These are phyloP conservation scores for Emydura subglobosa DNA, from an alignment of 2,113 vertebrate species.

Conservation along the genomic window DNA sequence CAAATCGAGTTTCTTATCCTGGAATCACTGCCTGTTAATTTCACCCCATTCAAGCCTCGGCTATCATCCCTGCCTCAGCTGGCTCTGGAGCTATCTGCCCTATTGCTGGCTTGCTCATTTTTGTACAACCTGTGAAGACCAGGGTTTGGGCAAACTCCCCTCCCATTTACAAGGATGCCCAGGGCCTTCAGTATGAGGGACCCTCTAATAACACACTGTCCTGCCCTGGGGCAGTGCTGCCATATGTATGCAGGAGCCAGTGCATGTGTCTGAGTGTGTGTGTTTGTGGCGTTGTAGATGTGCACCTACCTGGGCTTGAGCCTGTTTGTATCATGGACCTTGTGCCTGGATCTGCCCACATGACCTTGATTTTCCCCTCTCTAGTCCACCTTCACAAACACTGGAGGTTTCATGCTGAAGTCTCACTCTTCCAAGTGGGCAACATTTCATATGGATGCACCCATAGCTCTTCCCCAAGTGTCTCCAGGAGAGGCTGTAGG, in stretches of 20 bases:
- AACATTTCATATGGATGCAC: not conserved
- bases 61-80: not conserved
- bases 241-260: not conserved
- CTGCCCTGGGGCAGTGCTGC: not conserved
- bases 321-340: not conserved
- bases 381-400: not conserved
- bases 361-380: not conserved
- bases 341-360: not conserved
- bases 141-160: not conserved
- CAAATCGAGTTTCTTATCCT: not conserved
- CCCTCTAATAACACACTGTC: not conserved
- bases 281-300: not conserved
- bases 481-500: not conserved
- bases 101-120: not conserved
- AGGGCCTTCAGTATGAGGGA: not conserved
- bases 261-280: not conserved
- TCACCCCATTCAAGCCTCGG: not conserved
- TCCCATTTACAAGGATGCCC: not conserved
- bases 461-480: not conserved
- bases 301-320: not conserved
- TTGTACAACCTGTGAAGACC: not conserved
- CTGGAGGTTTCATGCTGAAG: not conserved
- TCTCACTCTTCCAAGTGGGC: not conserved
- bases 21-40: not conserved
- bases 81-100: not conserved